Percentiles rank a stretch among this genome's conserved stretches.
Evolutionary conservation across 1,140 invertebrate genomes (phyloP).

Genomic region (Trissolcus basalis): DNA sequence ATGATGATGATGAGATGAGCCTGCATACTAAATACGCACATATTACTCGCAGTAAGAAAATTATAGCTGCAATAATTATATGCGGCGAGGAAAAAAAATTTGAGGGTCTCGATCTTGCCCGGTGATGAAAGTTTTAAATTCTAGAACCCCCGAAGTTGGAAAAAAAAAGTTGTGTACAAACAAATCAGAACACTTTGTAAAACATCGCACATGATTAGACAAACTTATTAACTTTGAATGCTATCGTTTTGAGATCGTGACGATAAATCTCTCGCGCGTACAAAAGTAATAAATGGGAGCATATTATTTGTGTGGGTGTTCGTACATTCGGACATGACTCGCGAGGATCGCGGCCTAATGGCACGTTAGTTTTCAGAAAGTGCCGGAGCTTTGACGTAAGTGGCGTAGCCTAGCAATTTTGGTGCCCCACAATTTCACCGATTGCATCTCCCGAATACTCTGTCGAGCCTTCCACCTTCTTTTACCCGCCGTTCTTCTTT

Average conservation of each 20-base stretch:
- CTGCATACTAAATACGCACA: constrained; percentile 51
- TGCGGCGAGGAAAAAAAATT: not conserved
- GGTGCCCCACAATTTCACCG: constrained; percentile 69
- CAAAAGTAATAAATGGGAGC: constrained; percentile 51
- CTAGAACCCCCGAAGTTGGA: no score
- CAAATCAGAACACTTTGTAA: constrained; percentile 13
- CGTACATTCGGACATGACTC: constrained; percentile 46
- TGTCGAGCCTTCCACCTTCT: constrained; percentile 49
- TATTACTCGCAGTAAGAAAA: constrained; percentile 24
- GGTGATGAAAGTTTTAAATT: no score
- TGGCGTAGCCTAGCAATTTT: constrained; percentile 68
- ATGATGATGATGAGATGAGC: constrained; percentile 59
- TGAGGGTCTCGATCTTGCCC: no score
- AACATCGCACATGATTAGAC: constrained; percentile 38
- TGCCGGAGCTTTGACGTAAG: constrained; percentile 60
- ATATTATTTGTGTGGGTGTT: constrained; percentile 53
- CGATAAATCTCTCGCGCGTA: constrained; percentile 43
- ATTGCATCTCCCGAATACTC: constrained; percentile 67
- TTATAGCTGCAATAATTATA: not conserved
- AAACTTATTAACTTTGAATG: constrained; percentile 47
- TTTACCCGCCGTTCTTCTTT: constrained; percentile 19
- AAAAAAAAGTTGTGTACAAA: not conserved
- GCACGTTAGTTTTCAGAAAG: constrained; percentile 70
- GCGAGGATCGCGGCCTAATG: constrained; percentile 61
- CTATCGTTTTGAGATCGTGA: constrained; percentile 32